phyloP scores from a whole-genome alignment of 2,797 vertebrate genomes.

The Manis javanica region DNA sequence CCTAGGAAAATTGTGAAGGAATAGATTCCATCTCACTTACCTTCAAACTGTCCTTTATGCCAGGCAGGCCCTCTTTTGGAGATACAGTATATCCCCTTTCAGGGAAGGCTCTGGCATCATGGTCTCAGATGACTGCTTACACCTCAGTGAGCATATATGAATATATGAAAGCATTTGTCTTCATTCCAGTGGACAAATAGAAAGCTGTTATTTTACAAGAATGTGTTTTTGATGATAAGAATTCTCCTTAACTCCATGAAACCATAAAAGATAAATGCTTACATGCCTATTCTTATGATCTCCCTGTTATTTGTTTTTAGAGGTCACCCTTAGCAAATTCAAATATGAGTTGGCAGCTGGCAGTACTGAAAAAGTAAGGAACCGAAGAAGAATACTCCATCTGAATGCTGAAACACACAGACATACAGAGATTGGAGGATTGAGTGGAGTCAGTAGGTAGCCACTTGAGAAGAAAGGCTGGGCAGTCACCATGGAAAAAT shows the following conservation, averaged over 20 bases:
- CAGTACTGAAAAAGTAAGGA: background rate
- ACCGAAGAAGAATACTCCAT: background rate
- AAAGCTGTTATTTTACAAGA: background rate
- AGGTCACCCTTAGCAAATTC: background rate
- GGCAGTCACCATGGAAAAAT: background rate
- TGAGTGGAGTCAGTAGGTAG: background rate
- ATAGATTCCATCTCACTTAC: background rate
- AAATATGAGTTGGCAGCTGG: background rate
- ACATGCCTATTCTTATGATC: background rate
- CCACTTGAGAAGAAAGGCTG: background rate
- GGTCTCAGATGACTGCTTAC: background rate
- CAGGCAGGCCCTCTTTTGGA: background rate
- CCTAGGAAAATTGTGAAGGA: background rate
- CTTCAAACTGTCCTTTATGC: background rate
- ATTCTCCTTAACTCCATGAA: background rate
- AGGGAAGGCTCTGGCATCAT: background rate
- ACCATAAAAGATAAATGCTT: background rate
- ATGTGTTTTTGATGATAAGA: background rate
- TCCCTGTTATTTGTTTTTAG: background rate
- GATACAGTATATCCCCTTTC: background rate
- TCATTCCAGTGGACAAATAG: background rate
- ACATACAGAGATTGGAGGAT: background rate
- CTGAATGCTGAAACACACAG: background rate
- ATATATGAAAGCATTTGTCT: background rate
- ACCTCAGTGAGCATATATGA: background rate